A percentile compares a stretch with the other conserved stretches of the same genome.
Evolutionary conservation across 2,888 invertebrate genomes (phyloP).

Genomic region (Ernsta delagoae): DNA sequence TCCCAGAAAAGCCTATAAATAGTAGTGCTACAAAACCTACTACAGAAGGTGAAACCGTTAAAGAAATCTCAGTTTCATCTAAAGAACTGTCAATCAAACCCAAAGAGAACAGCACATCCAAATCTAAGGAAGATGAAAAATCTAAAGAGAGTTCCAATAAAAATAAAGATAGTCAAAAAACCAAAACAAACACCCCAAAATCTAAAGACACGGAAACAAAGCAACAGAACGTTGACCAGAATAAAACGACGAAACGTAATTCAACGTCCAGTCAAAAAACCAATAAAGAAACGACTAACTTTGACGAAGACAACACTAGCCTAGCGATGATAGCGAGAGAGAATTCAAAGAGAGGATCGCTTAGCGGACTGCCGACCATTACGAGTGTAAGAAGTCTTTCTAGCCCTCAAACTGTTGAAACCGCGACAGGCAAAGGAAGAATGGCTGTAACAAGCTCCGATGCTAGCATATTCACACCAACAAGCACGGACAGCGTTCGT

Average conservation of each 20-base stretch:
- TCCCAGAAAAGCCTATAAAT: too few species aligned
- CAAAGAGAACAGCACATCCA: constrained; percentile 21
- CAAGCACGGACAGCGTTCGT: constrained; percentile 57
- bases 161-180: constrained; percentile 25
- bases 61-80: constrained; percentile 10
- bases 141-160: constrained; percentile 20
- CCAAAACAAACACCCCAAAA: constrained; percentile 9
- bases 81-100: constrained; percentile 5
- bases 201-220: constrained; percentile 7
- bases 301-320: constrained; percentile 63
- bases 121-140: constrained; percentile 43
- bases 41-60: constrained; percentile 39
- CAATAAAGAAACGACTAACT: constrained; percentile 49
- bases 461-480: constrained; percentile 64
- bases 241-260: constrained; percentile 32
- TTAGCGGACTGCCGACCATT: constrained; percentile 63
- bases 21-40: constrained; percentile 36
- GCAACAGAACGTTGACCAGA: constrained; percentile 29
- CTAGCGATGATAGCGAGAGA: constrained; percentile 60
- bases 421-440: constrained; percentile 29
- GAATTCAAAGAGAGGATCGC: constrained; percentile 42
- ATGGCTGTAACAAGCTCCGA: constrained; percentile 52
- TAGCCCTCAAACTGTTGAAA: constrained; percentile 46
- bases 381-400: constrained; percentile 68
- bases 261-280: constrained; percentile 46